Conservation (phyloP, 2,113 vertebrate genomes). For the Aythya baeri region DNA sequence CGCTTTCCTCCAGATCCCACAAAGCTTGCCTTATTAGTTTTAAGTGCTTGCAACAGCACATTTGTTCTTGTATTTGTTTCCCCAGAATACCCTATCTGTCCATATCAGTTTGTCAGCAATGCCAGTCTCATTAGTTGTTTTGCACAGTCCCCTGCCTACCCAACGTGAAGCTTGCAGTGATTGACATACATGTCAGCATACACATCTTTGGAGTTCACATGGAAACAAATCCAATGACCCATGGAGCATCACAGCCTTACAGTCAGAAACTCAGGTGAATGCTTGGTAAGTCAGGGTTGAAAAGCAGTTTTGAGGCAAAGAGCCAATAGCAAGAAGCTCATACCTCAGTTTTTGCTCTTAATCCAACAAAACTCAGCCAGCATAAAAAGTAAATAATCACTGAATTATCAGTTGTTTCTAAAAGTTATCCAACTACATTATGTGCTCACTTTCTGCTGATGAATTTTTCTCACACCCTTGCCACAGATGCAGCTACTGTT, state of each 20-base stretch:
- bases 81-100: not conserved
- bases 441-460: not conserved
- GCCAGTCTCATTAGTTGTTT: not conserved
- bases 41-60: not conserved
- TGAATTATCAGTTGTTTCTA: not conserved
- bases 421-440: not conserved
- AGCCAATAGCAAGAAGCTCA: not conserved
- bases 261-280: not conserved
- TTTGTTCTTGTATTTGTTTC: not conserved
- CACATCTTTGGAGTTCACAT: not conserved
- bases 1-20: not conserved
- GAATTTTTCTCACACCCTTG: not conserved
- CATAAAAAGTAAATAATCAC: not conserved
- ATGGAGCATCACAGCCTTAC: rapidly evolving
- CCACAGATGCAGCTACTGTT: not conserved
- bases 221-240: not conserved
- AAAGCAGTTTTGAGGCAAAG: not conserved
- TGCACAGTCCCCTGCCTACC: not conserved
- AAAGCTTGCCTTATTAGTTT: not conserved
- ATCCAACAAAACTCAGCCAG: not conserved
- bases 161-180: not conserved
- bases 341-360: not conserved
- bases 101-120: not conserved
- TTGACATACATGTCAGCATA: not conserved
- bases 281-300: not conserved